Base-by-base conservation (phyloP, 2,797 vertebrate genomes). In the Capromys pilorides region DNA sequence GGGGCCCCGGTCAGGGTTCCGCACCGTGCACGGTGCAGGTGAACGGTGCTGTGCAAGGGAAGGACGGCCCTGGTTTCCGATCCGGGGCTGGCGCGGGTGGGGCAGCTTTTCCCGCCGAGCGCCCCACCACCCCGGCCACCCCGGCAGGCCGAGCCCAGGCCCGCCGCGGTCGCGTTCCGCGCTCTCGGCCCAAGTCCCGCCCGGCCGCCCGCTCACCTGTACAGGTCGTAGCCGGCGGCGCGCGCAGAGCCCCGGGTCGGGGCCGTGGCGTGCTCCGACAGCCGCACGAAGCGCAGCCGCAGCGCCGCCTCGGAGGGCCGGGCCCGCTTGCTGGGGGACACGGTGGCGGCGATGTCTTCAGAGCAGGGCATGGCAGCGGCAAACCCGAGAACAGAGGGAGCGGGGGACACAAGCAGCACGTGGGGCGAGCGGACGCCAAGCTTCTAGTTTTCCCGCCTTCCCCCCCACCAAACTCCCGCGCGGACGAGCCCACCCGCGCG, bases 161-260 rank as follows among this genome's bases (percentile, higher is more conserved):
- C 62, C 62, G 62, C 62, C 12, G 28, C 62, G 57, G 16, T 8
- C 51, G 33, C 97, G 36, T 33, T 5, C 39, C 1, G 2, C 61
- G n/a, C 24, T 54, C 16, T 24, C 12, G 26, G 31, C 31, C 64
- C 2, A 18, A 67, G 64, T 14, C 31, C 64, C 64, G 64, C 64
- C 31, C 51, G 12, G 51, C 13, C 51, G 57, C 57, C 13, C 45
- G 33, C 97, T 96, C 95, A 99, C 99, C 99, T 99, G 98, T 99
- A 99, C 0, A 99, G 98, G 78, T 99, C 99, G 91, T 98, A 99
- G 71, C 99, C 99, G 0, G 99, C 99, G 0, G 99, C 99, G 88
- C 98, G 98, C 6, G 97, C 26, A 0, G 99, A 99, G n/a, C 99
- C 99, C 89, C 98, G 97, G 57, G 98, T 99, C 0, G 99, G 99